These are phyloP conservation scores for Hartigia nigra DNA, from an alignment of 2,888 invertebrate species.

Conservation along the genomic window DNA sequence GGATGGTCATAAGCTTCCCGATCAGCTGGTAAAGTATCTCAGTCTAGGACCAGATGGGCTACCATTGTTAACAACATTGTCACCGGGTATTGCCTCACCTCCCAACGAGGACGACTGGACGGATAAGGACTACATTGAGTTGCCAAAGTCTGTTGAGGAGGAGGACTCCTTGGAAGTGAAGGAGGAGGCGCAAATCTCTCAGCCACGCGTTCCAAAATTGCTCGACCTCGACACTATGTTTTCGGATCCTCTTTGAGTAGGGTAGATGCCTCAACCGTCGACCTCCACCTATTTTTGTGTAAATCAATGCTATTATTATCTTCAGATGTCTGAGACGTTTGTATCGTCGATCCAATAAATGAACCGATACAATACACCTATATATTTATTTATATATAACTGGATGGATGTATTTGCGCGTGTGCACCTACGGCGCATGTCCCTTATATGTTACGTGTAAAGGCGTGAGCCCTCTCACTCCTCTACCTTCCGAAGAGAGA, in stretches of 20 bases:
- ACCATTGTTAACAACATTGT: constrained; percentile 72
- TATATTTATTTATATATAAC: constrained; percentile 4
- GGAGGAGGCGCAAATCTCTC: constrained; percentile 19
- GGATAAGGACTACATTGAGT: constrained; percentile 75
- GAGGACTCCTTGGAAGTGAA: neutral
- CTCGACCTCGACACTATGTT: constrained; percentile 23
- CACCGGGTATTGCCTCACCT: constrained; percentile 67
- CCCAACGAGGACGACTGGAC: constrained; percentile 74
- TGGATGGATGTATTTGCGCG: neutral
- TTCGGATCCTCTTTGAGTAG: constrained; percentile 19
- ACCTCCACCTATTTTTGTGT: constrained; percentile 25
- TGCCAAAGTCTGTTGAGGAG: constrained; percentile 56
- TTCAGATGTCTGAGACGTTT: constrained; percentile 13
- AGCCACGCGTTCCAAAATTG: constrained; percentile 14
- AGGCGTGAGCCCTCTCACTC: neutral
- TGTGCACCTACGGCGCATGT: neutral
- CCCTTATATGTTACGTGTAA: neutral
- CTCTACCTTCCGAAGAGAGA: neutral
- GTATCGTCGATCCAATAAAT: constrained; percentile 18
- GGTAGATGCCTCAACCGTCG: constrained; percentile 18
- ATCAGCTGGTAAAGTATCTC: constrained; percentile 71
- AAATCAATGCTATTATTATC: constrained; percentile 23
- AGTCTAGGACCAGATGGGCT: constrained; percentile 72
- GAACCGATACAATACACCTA: constrained; percentile 17
- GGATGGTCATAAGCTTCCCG: constrained; percentile 64